These are phyloP conservation scores for Apocheima hispidaria DNA, from an alignment of 2,888 invertebrate species.

Conservation along the genomic window DNA sequence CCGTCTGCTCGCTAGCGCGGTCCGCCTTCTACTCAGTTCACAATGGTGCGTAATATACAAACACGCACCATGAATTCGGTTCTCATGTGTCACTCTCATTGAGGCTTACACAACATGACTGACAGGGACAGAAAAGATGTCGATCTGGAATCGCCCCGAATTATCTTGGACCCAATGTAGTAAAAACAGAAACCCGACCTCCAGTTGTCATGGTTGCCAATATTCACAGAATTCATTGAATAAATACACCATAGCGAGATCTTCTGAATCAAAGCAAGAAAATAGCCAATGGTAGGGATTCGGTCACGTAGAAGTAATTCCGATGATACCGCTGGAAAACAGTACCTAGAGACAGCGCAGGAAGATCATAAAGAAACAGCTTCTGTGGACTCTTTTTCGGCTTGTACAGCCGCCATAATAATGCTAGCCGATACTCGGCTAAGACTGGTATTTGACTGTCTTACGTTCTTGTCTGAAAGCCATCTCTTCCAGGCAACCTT, in stretches of 20 bases:
- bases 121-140: neutral
- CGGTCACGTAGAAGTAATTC: slow-evolving; percentile 39
- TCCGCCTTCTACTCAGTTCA: neutral
- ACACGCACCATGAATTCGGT: too few species aligned
- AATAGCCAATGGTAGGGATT: slow-evolving; percentile 18
- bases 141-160: neutral
- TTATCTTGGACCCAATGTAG: neutral
- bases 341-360: slow-evolving; percentile 1
- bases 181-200: neutral
- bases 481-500: too few species aligned
- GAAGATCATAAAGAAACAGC: neutral
- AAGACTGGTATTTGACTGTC: too few species aligned
- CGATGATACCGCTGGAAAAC: slow-evolving; percentile 31
- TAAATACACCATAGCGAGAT: slow-evolving; percentile 4
- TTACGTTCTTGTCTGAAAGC: too few species aligned
- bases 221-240: slow-evolving; percentile 6
- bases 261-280: slow-evolving; percentile 5
- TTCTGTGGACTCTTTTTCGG: too few species aligned
- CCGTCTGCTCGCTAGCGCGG: too few species aligned
- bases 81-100: too few species aligned
- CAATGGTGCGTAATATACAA: neutral
- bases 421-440: too few species aligned
- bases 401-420: too few species aligned
- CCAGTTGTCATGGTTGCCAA: neutral
- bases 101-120: too few species aligned